Evolutionary conservation across 1,140 invertebrate species (phyloP).

Genomic region (Cryptotermes secundus): DNA sequence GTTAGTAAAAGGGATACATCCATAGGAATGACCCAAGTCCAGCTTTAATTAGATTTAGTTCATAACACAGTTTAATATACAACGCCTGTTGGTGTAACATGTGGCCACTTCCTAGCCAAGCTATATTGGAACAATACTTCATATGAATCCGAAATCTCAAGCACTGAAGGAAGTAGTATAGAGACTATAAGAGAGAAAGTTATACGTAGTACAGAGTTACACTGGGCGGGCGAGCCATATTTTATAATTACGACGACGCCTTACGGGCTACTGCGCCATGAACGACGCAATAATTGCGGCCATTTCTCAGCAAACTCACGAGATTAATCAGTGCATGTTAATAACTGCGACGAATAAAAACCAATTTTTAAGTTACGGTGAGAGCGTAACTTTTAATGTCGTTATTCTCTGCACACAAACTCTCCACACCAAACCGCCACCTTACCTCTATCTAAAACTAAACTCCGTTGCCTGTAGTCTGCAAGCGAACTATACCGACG

Average conservation of each 20-base stretch:
- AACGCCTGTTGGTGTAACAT: neutral
- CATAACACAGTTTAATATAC: constrained; percentile 16
- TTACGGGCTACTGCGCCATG: neutral
- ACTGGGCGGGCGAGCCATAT: neutral
- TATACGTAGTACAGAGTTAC: neutral
- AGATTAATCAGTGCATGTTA: constrained; percentile 20
- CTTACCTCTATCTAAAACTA: no score
- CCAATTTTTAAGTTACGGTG: constrained; percentile 7
- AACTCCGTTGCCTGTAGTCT: no score
- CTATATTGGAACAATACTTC: constrained; percentile 8
- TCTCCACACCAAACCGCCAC: neutral
- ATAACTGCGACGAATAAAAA: neutral
- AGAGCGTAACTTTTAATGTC: neutral
- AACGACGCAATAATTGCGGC: neutral
- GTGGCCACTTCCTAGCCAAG: neutral
- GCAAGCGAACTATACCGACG: no score
- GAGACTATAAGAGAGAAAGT: neutral
- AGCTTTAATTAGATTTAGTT: constrained; percentile 20
- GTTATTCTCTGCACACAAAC: neutral
- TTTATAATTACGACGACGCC: neutral
- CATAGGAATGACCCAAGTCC: neutral
- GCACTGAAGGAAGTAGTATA: neutral
- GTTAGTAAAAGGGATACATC: constrained; percentile 16
- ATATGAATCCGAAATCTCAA: neutral
- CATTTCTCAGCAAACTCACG: neutral